Evolutionary conservation across 2,888 invertebrate species (phyloP).

Genomic region (Dicranocentrus wangi): DNA sequence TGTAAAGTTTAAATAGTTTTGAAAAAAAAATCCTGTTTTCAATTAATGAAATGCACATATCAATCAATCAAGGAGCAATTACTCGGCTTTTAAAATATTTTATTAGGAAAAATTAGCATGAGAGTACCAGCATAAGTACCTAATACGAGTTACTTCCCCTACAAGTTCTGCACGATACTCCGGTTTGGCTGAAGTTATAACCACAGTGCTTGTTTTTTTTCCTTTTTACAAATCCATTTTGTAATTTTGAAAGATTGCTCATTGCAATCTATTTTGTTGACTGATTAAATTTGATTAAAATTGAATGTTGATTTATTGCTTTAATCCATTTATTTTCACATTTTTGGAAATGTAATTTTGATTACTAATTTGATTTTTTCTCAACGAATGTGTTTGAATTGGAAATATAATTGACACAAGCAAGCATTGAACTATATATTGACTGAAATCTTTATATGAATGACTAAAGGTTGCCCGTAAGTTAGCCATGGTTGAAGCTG

Average conservation of each 20-base stretch:
- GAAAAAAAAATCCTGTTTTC: no score
- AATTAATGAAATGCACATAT: no score
- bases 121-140: no score
- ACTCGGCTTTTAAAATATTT: no score
- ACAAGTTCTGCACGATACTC: constrained; percentile 53
- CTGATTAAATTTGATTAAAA: constrained; percentile 14
- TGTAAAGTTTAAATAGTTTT: no score
- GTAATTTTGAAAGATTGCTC: not conserved
- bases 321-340: constrained; percentile 32
- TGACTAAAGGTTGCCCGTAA: constrained; percentile 97
- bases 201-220: constrained; percentile 40
- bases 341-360: not conserved
- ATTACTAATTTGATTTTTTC: constrained; percentile 9
- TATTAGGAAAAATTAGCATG: no score
- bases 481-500: constrained; percentile 99
- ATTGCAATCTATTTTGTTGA: constrained; percentile 15
- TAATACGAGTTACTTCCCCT: not conserved
- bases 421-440: constrained; percentile 16
- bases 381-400: constrained; percentile 30
- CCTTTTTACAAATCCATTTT: constrained; percentile 18
- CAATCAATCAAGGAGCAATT: no score
- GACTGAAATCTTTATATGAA: constrained; percentile 59
- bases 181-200: constrained; percentile 55
- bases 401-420: not conserved
- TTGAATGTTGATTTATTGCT: constrained; percentile 18